Evolutionary conservation across 2,797 vertebrate species (phyloP).

Genomic region (Siniperca undulata): DNA sequence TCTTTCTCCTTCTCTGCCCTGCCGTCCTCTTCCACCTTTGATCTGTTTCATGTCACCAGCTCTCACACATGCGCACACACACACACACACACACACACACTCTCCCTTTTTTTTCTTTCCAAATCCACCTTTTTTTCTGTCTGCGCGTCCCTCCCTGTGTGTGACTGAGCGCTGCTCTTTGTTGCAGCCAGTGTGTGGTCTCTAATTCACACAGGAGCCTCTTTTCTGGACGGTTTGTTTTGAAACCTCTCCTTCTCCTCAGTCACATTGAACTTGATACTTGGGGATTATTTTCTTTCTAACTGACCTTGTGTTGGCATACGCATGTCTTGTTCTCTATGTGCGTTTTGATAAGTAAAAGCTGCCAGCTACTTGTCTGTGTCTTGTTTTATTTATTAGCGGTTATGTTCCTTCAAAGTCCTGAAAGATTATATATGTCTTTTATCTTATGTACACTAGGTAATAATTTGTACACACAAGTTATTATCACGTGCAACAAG

Average conservation of each 20-base stretch:
- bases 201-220: slow-evolving; percentile 91
- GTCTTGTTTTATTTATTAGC: no score
- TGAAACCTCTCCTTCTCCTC: slow-evolving; percentile 71
- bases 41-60: slow-evolving; percentile 90
- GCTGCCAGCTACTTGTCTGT: not conserved
- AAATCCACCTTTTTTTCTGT: slow-evolving; percentile 79
- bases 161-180: slow-evolving; percentile 83
- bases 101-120: slow-evolving; percentile 76
- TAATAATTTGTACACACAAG: no score
- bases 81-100: slow-evolving; percentile 4
- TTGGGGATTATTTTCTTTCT: slow-evolving; percentile 49
- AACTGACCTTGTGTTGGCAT: slow-evolving; percentile 44
- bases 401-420: no score
- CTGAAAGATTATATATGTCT: no score
- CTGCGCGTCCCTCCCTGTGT: slow-evolving; percentile 69
- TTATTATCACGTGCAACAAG: no score
- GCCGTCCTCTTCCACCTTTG: slow-evolving; percentile 86
- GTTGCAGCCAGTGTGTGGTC: slow-evolving; percentile 91
- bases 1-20: slow-evolving; percentile 71
- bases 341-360: slow-evolving; percentile 12
- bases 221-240: slow-evolving; percentile 78
- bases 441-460: no score
- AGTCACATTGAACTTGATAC: slow-evolving; percentile 73
- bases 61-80: slow-evolving; percentile 4
- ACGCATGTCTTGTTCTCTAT: slow-evolving; percentile 7